phyloP scores from a whole-genome alignment of 2,113 vertebrate species.

The Hypanus sabinus region DNA sequence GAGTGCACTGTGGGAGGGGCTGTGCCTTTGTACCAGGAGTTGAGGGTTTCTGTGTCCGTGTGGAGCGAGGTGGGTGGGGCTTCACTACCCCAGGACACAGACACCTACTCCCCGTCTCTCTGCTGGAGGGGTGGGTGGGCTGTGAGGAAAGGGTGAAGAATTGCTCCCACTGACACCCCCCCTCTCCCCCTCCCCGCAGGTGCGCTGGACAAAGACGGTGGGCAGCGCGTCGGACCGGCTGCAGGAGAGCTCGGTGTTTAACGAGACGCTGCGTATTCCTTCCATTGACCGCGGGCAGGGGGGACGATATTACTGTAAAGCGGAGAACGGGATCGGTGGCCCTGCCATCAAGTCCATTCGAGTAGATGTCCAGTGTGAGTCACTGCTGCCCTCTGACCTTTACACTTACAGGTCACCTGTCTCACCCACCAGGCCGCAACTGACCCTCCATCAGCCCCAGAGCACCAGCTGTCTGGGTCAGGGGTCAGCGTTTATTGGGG shows the following conservation, averaged over 20 bases:
- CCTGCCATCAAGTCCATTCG: slow-evolving; percentile 99
- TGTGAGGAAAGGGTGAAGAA: background rate
- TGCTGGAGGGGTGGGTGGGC: too few species aligned
- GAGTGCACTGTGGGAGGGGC: too few species aligned
- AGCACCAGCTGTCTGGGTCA: background rate
- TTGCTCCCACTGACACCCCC: background rate
- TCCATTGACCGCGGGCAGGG: slow-evolving; percentile 86
- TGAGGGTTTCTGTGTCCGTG: too few species aligned
- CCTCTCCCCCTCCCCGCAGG: slow-evolving; percentile 51
- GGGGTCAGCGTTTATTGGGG: too few species aligned
- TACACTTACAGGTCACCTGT: background rate
- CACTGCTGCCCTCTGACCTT: background rate
- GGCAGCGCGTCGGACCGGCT: slow-evolving; percentile 95
- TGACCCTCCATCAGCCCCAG: too few species aligned
- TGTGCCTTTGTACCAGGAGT: too few species aligned
- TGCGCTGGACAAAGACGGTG: slow-evolving; percentile 94
- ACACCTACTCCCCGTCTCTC: too few species aligned
- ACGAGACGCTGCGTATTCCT: slow-evolving; percentile 87
- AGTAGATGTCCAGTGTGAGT: slow-evolving; percentile 99
- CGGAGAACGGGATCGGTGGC: slow-evolving; percentile 94
- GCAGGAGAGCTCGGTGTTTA: slow-evolving; percentile 94
- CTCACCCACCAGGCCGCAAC: background rate
- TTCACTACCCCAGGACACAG: too few species aligned
- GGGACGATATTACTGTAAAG: slow-evolving; percentile 98
- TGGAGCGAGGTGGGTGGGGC: too few species aligned